phyloP scores from a whole-genome alignment of 2,888 invertebrate genomes.

The Agrilus cyanescens region DNA sequence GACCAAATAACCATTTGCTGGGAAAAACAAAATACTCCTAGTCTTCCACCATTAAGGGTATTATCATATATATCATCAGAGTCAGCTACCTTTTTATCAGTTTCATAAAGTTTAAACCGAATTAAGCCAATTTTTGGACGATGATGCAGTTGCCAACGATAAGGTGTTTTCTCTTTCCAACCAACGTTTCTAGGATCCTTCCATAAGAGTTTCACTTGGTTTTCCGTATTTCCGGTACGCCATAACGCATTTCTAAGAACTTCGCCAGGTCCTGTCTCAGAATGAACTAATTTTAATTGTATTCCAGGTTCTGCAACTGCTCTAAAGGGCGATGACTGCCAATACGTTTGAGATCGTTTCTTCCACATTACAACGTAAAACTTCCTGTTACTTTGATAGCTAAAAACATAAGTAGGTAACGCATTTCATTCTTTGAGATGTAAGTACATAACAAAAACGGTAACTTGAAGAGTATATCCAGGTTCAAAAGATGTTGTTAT shows the following conservation, averaged over 20 bases:
- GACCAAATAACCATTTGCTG: constrained; percentile 98
- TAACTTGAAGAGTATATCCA: no score
- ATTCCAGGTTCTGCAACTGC: constrained; percentile 92
- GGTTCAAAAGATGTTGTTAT: no score
- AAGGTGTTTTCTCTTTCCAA: constrained; percentile 87
- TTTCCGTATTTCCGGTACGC: constrained; percentile 84
- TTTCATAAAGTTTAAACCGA: constrained; percentile 79
- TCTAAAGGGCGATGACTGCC: constrained; percentile 82
- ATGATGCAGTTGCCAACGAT: constrained; percentile 88
- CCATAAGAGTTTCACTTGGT: constrained; percentile 82
- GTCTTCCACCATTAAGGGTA: constrained; percentile 82
- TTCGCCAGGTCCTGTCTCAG: constrained; percentile 84
- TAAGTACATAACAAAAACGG: no score
- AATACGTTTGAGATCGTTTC: constrained; percentile 85
- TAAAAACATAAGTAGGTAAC: no score
- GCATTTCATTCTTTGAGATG: no score
- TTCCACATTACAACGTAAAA: constrained; percentile 99
- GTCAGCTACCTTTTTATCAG: constrained; percentile 71
- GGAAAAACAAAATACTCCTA: constrained; percentile 95
- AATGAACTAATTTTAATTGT: constrained; percentile 83
- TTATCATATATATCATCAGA: constrained; percentile 87
- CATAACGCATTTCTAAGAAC: constrained; percentile 83
- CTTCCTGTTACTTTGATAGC: constrained; percentile 81
- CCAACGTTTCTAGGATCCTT: constrained; percentile 86
- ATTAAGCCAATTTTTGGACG: constrained; percentile 89